Evolutionary conservation across 2,113 vertebrate species (phyloP).

Genomic region (Muntiacus reevesi): DNA sequence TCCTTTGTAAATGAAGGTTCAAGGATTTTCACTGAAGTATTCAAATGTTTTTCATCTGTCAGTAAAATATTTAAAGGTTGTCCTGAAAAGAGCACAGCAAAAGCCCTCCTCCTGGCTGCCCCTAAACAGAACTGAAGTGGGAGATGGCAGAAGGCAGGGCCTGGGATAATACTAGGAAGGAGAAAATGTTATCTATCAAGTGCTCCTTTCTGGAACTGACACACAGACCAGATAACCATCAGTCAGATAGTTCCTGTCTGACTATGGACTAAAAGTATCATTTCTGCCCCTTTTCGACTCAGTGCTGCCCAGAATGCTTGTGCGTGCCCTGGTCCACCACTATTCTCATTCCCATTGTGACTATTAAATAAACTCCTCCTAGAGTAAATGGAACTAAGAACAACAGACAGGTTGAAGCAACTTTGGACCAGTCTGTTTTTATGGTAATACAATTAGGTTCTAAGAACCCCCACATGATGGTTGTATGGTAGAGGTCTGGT

Average conservation of each 20-base stretch:
- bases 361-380: background rate
- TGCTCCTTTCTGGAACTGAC: background rate
- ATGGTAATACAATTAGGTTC: background rate
- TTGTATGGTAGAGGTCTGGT: background rate
- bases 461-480: background rate
- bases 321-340: background rate
- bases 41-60: background rate
- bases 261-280: background rate
- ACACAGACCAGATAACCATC: background rate
- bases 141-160: background rate
- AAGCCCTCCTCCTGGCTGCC: background rate
- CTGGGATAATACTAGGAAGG: background rate
- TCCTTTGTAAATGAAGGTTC: background rate
- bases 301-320: background rate
- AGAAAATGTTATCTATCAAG: background rate
- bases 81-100: background rate
- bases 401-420: background rate
- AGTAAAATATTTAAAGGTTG: constrained; percentile 7
- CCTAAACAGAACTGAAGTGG: background rate
- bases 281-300: background rate
- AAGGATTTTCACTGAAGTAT: background rate
- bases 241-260: background rate
- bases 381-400: background rate
- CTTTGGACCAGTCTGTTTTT: background rate
- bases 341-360: background rate